A percentile compares a stretch with the other conserved stretches of the same genome.
These are phyloP conservation scores for Cryptotis parvus DNA, from an alignment of 2,113 vertebrate genomes.

Conservation along the genomic window DNA sequence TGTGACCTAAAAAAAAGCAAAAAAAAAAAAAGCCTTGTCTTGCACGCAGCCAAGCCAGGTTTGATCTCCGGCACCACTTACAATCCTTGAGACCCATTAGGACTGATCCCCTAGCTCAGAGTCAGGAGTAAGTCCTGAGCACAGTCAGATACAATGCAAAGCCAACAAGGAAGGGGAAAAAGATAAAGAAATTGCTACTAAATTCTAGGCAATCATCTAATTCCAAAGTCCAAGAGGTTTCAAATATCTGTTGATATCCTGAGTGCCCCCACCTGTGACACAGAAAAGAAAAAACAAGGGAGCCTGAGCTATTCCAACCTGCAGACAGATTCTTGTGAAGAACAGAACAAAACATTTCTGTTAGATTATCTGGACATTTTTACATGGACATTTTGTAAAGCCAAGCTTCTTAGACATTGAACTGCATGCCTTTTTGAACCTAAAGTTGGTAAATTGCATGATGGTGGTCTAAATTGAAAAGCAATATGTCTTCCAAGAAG, in stretches of 20 bases:
- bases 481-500: constrained; percentile 28
- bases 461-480: background rate
- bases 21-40: too few species aligned
- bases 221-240: background rate
- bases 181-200: background rate
- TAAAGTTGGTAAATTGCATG: background rate
- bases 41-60: too few species aligned
- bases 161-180: too few species aligned
- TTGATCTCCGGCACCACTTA: too few species aligned
- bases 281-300: background rate
- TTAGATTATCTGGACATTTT: background rate
- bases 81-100: too few species aligned
- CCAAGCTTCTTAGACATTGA: too few species aligned
- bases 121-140: too few species aligned
- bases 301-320: background rate
- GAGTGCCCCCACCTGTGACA: background rate
- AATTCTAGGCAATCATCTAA: background rate
- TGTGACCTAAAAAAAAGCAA: too few species aligned
- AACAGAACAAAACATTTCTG: background rate
- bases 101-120: too few species aligned
- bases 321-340: background rate
- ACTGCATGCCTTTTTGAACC: background rate
- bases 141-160: too few species aligned
- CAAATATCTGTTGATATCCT: background rate
- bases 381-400: too few species aligned